Conservation (phyloP, 2,888 invertebrate species). For the Pseudolycoriella hygida region DNA sequence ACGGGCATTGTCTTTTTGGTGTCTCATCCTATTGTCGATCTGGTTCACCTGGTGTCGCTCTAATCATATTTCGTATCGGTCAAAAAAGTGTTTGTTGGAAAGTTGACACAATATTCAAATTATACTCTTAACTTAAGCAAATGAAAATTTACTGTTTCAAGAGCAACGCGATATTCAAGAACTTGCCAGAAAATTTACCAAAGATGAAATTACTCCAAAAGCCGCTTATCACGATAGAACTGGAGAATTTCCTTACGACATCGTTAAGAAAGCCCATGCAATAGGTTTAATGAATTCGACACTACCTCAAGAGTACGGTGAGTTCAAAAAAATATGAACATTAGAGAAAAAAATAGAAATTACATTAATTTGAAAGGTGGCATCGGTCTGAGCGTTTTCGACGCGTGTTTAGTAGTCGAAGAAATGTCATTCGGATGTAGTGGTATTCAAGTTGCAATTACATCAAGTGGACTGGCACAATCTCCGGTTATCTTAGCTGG, state of each 20-base stretch:
- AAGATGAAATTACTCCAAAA: conserved; percentile 80
- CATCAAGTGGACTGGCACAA: conserved; percentile 66
- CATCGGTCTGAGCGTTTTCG: conserved; percentile 52
- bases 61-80: too few species aligned
- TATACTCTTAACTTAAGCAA: too few species aligned
- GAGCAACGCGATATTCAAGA: conserved; percentile 27
- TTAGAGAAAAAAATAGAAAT: too few species aligned
- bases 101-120: too few species aligned
- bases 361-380: too few species aligned
- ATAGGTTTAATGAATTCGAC: conserved; percentile 77
- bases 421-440: conserved; percentile 87
- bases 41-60: too few species aligned
- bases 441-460: conserved; percentile 79
- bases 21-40: too few species aligned
- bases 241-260: conserved; percentile 88
- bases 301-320: conserved; percentile 47
- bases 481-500: conserved; percentile 31
- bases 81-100: too few species aligned
- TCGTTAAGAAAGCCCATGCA: conserved; percentile 83
- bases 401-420: conserved; percentile 69
- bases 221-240: conserved; percentile 78
- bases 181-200: conserved; percentile 58
- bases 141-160: not conserved
- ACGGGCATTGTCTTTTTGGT: too few species aligned
- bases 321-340: too few species aligned